Evolutionary conservation across 2,888 invertebrate genomes (phyloP), one percentile per base, ranked within the genome.

Genomic region (Argyresthia albistria): DNA sequence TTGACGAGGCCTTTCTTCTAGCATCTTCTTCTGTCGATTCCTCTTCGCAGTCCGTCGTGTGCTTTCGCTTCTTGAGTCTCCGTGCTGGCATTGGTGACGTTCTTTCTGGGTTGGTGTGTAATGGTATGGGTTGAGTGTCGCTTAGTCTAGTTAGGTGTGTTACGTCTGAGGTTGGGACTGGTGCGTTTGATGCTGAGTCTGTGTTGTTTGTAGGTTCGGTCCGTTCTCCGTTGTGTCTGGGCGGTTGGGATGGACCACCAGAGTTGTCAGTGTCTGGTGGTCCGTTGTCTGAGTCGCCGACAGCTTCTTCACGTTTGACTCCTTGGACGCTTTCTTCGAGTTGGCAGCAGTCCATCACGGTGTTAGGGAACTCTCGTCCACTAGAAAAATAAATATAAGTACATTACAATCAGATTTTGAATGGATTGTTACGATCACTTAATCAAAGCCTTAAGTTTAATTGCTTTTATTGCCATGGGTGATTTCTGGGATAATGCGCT

Each of bases 301-400:
- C 87, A 0, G 93, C 88, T 70, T 96, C 95, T 84, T 96, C 96
- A 57, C 95, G 89, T 73, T 96, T 96, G 35, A 95, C 95, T 59
- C 92, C 91, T 69, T 91, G 91, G 37, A 92, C 91, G 63, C 92
- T 93, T 65, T 95, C 95, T 76, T 96, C 96, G 70, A 97, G 80
- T 82, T 97, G 97, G 75, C 96, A 97, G 80, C 95, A 95, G 80
- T 98, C 97, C 93, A 98, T 93, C 49, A 97, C 94, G 52, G 97
- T 91, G 73, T 97, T 95, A 64, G 94, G 94, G 68, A 95, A 95
- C 80, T 98, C 97, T 52, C 94, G 91, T 36, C 94, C 94, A 80
- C 96, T 96, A 88, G 88, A 58, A 35, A 51, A 58, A 55, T 11
- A n/a, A 25, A 47, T 25, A 4, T 25, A n/a, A n/a, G n/a, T n/a